phyloP scores from a whole-genome alignment of 2,888 invertebrate species.

The Epinotia ramella region DNA sequence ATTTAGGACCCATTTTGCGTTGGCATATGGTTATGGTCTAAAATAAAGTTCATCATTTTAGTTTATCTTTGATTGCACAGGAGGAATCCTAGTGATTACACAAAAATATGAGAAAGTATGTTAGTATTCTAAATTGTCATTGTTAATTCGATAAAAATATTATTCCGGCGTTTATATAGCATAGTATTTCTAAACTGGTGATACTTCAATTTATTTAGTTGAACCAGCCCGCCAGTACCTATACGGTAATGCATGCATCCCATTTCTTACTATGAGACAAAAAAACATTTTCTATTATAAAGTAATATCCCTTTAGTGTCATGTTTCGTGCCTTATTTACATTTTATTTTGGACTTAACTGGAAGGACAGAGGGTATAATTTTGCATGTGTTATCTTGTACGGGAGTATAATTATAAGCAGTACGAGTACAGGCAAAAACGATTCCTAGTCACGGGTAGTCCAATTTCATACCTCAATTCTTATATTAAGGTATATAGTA shows the following conservation, averaged over 20 bases:
- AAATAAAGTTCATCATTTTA: neutral
- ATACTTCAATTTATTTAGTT: neutral
- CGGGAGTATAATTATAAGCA: neutral
- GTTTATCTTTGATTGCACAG: neutral
- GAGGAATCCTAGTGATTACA: neutral
- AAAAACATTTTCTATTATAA: neutral
- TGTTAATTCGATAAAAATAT: neutral
- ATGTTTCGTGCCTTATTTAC: neutral
- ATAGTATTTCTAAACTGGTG: neutral
- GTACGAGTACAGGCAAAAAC: conserved; percentile 9
- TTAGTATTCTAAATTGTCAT: neutral
- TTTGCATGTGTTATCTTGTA: neutral
- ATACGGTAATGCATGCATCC: too few relatives aligned
- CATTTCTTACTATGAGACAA: too few relatives aligned
- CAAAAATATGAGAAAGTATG: neutral
- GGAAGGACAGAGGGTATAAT: neutral
- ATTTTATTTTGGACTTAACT: conserved; percentile 1
- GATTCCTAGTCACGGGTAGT: conserved; percentile 42
- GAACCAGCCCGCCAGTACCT: too few relatives aligned
- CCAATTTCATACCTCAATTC: conserved; percentile 30
- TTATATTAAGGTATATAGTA: conserved; percentile 15
- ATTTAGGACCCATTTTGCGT: neutral
- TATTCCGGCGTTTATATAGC: neutral
- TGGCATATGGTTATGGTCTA: neutral
- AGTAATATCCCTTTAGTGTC: neutral